phyloP scores from a whole-genome alignment of 1,140 invertebrate genomes.

The Drosophila bipectinata region DNA sequence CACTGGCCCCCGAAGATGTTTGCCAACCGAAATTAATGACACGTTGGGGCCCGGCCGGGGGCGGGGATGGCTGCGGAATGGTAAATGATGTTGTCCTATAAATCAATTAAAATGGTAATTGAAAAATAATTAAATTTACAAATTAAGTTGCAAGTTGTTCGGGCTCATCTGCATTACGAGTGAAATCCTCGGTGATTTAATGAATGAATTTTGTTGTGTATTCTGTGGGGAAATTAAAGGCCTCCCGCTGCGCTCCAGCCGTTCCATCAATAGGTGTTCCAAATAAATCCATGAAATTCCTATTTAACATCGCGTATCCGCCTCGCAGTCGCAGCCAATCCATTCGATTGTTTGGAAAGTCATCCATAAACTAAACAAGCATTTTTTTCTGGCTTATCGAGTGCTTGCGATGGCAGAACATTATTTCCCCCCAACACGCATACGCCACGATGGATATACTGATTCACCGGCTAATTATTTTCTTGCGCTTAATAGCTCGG shows the following conservation, averaged over 20 bases:
- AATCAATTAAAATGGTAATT: conserved; percentile 75
- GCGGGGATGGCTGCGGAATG: conserved; percentile 20
- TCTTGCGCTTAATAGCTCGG: conserved; percentile 15
- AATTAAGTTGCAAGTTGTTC: conserved; percentile 59
- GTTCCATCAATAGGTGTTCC: conserved; percentile 29
- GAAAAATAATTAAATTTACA: conserved; percentile 70
- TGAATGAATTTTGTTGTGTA: conserved; percentile 22
- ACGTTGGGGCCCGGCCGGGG: conserved; percentile 17
- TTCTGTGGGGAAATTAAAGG: neutral
- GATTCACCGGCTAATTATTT: conserved; percentile 28
- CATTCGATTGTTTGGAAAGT: conserved; percentile 24
- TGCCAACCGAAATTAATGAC: conserved; percentile 34
- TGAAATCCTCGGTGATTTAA: conserved; percentile 37
- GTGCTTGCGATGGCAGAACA: neutral
- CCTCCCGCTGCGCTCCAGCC: conserved; percentile 11
- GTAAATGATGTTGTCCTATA: conserved; percentile 67
- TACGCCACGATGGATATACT: conserved; percentile 19
- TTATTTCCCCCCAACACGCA: conserved; percentile 26
- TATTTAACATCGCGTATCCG: conserved; percentile 42
- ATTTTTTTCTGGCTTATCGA: conserved; percentile 18
- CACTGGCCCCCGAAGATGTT: conserved; percentile 47
- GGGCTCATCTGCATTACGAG: conserved; percentile 39
- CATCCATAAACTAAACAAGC: conserved; percentile 21
- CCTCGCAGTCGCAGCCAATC: conserved; percentile 27
- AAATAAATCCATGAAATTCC: conserved; percentile 20